Evolutionary conservation across 2,888 invertebrate species (phyloP), one percentile per base, ranked within the genome.

Genomic region (Adelphocoris suturalis): DNA sequence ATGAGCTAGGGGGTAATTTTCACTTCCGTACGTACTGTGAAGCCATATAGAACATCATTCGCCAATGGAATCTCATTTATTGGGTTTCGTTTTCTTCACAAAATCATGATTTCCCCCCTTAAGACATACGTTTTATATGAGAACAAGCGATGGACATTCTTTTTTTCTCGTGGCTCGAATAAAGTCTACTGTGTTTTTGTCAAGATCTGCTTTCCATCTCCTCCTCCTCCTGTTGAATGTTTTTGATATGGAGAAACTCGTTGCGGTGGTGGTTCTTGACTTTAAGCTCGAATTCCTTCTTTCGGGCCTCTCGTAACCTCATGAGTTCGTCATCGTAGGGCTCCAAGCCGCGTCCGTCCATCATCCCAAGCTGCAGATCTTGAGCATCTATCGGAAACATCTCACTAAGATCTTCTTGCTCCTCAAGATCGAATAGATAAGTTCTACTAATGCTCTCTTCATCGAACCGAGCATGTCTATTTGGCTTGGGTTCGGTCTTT

Each of bases 391-490:
- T 46, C 7, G 86, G 76, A 37, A 37, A 37, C 61, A 86, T 48
- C n/a, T 86, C 86, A 37, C 46, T 46, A 47, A 86, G n/a, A 47
- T 57, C n/a, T 19, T 75, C 61, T 27, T 13, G 37, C 68, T 86
- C 86, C 37, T 86, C 86, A 3, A 86, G 57, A 47, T 86, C 86
- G 76, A 68, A 86, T 13, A 86, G 37, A 47, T 86, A 47, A 12
- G 76, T 47, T 19, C 48, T 14, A 48, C 86, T 86, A 52, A 86
- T 68, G 76, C 76, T 86, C 16, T 68, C 68, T 47, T 86, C 86
- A 47, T 86, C 86, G 28, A 86, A 86, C 47, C 86, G 48, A 13
- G 48, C 47, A 12, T 48, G 46, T 27, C 75, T 46, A 14, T 48
- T 28, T 2, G 85, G 57, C 12, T 86, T 46, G 5, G 68, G 47